Conservation (phyloP, 2,888 invertebrate species). For the Piscicola geometra region DNA sequence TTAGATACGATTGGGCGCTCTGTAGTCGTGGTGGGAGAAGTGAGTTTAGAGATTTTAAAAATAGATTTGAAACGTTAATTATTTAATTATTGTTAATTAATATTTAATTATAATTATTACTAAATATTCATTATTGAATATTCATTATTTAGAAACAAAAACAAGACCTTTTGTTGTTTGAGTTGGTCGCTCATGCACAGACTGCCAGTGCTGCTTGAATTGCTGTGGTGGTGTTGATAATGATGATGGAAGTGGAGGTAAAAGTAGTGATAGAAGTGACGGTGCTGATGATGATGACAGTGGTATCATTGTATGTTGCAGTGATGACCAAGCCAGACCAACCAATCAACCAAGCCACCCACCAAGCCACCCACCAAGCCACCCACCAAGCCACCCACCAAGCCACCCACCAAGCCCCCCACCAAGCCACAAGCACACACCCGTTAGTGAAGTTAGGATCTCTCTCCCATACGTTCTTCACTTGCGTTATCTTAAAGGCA, state of each 20-base stretch:
- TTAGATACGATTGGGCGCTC: not conserved
- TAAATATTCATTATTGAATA: no score
- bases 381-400: not conserved
- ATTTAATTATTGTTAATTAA: not conserved
- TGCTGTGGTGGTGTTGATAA: no score
- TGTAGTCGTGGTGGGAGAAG: not conserved
- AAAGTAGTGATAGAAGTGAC: no score
- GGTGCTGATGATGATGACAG: no score
- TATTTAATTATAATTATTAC: no score
- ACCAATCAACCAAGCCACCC: not conserved
- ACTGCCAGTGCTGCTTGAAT: no score
- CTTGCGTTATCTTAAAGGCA: conserved; percentile 87
- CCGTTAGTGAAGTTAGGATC: not conserved
- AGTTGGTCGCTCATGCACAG: no score
- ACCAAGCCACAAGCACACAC: no score
- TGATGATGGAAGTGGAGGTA: no score
- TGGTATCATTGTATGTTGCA: not conserved
- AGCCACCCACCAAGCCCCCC: not conserved
- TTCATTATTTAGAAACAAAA: no score
- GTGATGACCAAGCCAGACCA: not conserved
- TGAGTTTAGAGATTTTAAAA: not conserved
- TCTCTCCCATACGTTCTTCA: conserved; percentile 67
- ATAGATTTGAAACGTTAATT: not conserved
- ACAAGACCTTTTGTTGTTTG: no score
- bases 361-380: not conserved